Base-by-base conservation (phyloP, 2,888 invertebrate species). In the Drosophila anomelani region DNA sequence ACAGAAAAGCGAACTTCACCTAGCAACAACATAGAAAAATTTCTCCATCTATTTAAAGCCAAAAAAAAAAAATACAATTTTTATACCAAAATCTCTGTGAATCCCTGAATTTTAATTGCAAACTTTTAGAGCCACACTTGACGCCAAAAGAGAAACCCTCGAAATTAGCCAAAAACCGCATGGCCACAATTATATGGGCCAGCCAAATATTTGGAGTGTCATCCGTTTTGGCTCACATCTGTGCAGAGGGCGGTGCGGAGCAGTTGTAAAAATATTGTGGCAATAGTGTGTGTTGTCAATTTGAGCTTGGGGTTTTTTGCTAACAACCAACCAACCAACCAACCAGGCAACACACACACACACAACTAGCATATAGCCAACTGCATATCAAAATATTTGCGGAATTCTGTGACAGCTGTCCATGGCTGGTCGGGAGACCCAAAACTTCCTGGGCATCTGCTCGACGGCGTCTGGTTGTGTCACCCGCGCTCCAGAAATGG, bases 381-480 rank as follows among this genome's bases (percentile, higher is more conserved):
- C 76, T 83, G 80, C 78, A 85, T 83, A 83, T 85, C 80, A 84
- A 85, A 85, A 85, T 84, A 84, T 85, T 85, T 85, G 80, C 72
- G 71, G 78, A 75, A 44, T 75, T 74, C 78, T 69, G 58, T 83
- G 80, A 82, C 80, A 82, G 70, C 46, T 79, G 79, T 80, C 80
- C 81, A 75, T 71, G 29, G 17, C 29, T 47, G 70, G 64, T 15
- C 20, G 20, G 66, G 57, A 69, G 73, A 69, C 76, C 77, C 76
- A 80, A 80, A 82, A 58, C 62, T 76, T 81, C 78, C 56, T 46
- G 57, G n/a, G 51, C 20, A 32, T 32, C 49, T 47, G 47, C 47
- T 49, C 49, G 39, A 17, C 39, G 39, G 59, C 47, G 23, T 43
- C 71, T 70, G 60, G 34, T 49, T 29, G 51, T 69, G 71, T 69